Evolutionary conservation across 2,797 vertebrate genomes (phyloP).

Genomic region (Schizopygopsis malacanthus): DNA sequence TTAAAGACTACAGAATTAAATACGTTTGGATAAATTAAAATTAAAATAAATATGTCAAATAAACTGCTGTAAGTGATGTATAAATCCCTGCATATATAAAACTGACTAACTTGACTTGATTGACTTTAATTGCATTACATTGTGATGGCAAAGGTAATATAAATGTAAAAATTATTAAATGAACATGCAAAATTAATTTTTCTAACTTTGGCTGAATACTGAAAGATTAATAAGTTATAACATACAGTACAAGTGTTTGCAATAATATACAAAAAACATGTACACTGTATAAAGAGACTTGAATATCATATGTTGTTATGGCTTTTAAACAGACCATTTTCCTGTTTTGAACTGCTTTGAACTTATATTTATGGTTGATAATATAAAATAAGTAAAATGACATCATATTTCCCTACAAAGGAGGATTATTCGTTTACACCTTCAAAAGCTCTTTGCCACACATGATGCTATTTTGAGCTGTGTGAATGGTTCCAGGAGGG

Average conservation of each 20-base stretch:
- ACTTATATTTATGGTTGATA: not conserved
- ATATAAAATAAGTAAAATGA: slow-evolving; percentile 31
- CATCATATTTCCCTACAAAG: slow-evolving; percentile 21
- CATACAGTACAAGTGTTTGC: no score
- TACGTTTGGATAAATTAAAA: not conserved
- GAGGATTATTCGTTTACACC: slow-evolving; percentile 12
- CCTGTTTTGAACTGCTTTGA: not conserved
- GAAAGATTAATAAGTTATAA: not conserved
- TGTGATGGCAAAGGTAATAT: not conserved
- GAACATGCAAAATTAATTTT: not conserved
- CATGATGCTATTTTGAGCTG: slow-evolving; percentile 54
- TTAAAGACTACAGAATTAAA: not conserved
- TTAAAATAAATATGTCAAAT: no score
- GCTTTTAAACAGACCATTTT: not conserved
- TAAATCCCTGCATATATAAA: not conserved
- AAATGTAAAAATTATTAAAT: not conserved
- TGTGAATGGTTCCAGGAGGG: slow-evolving; percentile 23
- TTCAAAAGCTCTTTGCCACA: slow-evolving; percentile 41
- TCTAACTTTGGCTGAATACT: not conserved
- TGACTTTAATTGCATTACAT: not conserved
- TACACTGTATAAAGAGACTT: not conserved
- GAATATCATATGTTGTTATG: not conserved
- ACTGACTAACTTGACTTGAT: not conserved
- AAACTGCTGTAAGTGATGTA: not conserved
- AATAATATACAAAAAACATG: not conserved